These are phyloP conservation scores for Misgurnus anguillicaudatus DNA, from an alignment of 2,113 vertebrate genomes.

Conservation along the genomic window DNA sequence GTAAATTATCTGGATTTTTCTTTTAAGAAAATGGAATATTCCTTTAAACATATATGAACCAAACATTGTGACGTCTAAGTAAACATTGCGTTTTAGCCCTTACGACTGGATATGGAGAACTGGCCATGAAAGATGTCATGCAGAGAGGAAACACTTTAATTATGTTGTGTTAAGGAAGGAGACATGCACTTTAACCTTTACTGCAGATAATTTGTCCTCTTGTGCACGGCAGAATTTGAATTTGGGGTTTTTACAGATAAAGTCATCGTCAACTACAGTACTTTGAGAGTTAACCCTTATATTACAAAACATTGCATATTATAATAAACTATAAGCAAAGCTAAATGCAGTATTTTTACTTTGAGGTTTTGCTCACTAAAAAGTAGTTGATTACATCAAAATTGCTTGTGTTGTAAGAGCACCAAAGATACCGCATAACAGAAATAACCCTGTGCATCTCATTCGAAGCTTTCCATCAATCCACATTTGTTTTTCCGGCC, in stretches of 20 bases:
- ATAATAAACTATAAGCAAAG: too few relatives aligned
- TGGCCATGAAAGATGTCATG: background rate
- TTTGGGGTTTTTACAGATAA: too few relatives aligned
- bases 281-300: too few relatives aligned
- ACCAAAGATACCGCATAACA: background rate
- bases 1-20: too few relatives aligned
- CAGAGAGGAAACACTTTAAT: slow-evolving; percentile 15
- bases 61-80: slow-evolving; percentile 34
- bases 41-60: slow-evolving; percentile 50
- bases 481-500: slow-evolving; percentile 17
- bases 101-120: slow-evolving; percentile 1
- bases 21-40: too few relatives aligned
- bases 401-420: too few relatives aligned
- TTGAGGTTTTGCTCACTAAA: too few relatives aligned
- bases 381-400: too few relatives aligned
- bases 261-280: too few relatives aligned
- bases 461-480: slow-evolving; percentile 32
- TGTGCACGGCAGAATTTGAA: background rate
- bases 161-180: slow-evolving; percentile 13
- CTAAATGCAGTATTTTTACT: too few relatives aligned
- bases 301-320: too few relatives aligned
- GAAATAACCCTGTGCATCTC: background rate
- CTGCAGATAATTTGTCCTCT: background rate
- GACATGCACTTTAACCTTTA: slow-evolving; percentile 8
- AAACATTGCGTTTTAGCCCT: background rate